phyloP scores from a whole-genome alignment of 1,140 invertebrate genomes.

The Trichomalopsis sarcophagae region DNA sequence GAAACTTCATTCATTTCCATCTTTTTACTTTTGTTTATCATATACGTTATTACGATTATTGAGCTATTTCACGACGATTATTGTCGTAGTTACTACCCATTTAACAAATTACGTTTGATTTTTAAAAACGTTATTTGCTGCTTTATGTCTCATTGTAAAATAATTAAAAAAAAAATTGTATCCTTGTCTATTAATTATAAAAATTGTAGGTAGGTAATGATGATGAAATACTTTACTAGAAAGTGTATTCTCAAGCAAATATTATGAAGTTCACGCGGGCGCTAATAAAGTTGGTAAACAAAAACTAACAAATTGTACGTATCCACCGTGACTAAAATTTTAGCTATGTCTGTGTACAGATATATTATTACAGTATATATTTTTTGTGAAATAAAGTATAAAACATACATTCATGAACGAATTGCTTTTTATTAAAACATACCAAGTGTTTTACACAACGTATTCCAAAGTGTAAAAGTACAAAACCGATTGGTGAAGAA shows the following conservation, averaged over 20 bases:
- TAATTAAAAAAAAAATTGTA: background rate
- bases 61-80: background rate
- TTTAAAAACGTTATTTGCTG: background rate
- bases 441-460: no score
- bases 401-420: no score
- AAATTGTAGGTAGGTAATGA: background rate
- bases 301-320: background rate
- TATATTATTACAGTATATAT: background rate
- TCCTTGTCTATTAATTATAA: background rate
- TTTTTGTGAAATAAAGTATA: background rate
- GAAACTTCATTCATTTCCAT: background rate
- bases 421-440: no score
- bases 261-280: background rate
- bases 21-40: background rate
- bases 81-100: background rate
- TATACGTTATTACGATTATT: background rate
- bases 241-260: background rate
- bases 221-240: background rate
- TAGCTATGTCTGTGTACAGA: background rate
- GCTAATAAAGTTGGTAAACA: background rate
- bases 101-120: background rate
- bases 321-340: background rate
- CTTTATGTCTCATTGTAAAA: background rate
- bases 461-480: no score
- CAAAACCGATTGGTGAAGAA: no score